phyloP scores from a whole-genome alignment of 2,113 vertebrate species.

The Podocnemis expansa region DNA sequence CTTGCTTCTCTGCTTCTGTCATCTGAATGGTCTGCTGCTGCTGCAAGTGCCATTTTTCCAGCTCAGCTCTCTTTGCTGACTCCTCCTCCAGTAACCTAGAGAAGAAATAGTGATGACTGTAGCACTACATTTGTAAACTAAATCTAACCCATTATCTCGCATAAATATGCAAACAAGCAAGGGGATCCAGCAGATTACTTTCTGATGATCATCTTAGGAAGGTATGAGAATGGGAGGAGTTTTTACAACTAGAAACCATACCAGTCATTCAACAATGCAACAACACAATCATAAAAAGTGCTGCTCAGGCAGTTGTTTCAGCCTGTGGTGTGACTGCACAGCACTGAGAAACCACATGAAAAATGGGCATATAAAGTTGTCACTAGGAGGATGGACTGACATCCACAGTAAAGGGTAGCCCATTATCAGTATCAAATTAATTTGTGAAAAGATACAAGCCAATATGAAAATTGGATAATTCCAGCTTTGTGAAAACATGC shows the following conservation, averaged over 20 bases:
- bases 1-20: slow-evolving; percentile 93
- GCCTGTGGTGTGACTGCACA: slow-evolving; percentile 17
- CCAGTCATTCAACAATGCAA: neutral
- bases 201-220: neutral
- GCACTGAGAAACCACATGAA: neutral
- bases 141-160: neutral
- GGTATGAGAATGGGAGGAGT: neutral
- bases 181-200: neutral
- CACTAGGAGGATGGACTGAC: neutral
- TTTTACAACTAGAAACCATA: neutral
- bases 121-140: neutral
- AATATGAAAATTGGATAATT: neutral
- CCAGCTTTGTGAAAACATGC: neutral
- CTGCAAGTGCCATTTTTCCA: slow-evolving; percentile 91
- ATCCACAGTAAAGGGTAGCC: neutral
- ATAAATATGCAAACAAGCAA: neutral
- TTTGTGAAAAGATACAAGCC: neutral
- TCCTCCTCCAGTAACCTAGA: slow-evolving; percentile 93
- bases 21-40: slow-evolving; percentile 91
- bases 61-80: slow-evolving; percentile 86
- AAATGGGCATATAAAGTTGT: neutral
- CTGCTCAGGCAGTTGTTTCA: slow-evolving; percentile 12
- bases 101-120: neutral
- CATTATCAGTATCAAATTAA: neutral
- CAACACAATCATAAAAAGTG: slow-evolving; percentile 6